Evolutionary conservation across 1,140 invertebrate species (phyloP), one percentile per base, ranked within the genome.

Genomic region (Cylas formicarius): DNA sequence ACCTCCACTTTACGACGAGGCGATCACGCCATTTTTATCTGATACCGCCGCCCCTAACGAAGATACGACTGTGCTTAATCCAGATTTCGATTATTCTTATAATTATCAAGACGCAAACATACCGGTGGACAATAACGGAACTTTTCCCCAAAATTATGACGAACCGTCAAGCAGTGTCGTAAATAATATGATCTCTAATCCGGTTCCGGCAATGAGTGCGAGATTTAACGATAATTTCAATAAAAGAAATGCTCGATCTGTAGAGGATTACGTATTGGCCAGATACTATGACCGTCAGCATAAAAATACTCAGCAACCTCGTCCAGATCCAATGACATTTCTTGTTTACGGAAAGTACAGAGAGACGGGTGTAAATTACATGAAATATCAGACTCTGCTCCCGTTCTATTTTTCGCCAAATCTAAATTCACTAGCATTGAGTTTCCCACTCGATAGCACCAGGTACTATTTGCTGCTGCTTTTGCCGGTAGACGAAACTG

Each of bases 391-490:
- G 35, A 75, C 81, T 0, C 73, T 84, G 29, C 61, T 88, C 23
- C 84, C 84, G 22, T 82, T 79, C 60, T 77, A 76, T n/a, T 84
- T 82, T 56, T 73, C 86, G 27, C 74, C 77, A n/a, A 72, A 77
- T 33, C 57, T 87, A 24, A 76, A 82, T 44, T 75, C 82, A 2
- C 71, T 78, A 10, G 82, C 78, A 10, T 60, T 88, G 27, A 80
- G 83, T 48, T 74, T 88, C 56, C 84, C 84, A 9, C 60, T 89
- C 24, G 84, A 89, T 54, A 76, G 75, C 35, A 67, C 71, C 0
- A 70, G 74, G 19, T 81, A 81, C 54, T 80, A 80, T 55, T 60
- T 81, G 2, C 64, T 81, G 22, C 69, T 80, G 24, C 59, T 81
- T 23, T 54, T 81, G 37, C 78, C 78, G 0, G 55, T 68, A 5